Evolutionary conservation across 2,113 vertebrate species (phyloP), one percentile per base, ranked within the genome.

Genomic region (Equus quagga): DNA sequence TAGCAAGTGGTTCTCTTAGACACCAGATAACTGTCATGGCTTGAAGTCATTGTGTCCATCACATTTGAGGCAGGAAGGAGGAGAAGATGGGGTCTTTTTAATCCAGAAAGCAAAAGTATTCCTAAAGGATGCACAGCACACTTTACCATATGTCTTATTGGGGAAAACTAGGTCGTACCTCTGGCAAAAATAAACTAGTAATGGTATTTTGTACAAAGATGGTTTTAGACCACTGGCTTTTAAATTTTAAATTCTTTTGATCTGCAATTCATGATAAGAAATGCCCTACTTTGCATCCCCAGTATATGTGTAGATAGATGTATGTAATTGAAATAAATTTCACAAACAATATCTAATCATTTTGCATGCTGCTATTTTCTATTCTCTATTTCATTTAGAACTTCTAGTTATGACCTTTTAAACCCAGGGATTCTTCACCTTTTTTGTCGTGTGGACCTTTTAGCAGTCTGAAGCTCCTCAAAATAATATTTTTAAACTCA

Each of bases 401-500:
- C 54, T 88, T 91, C 44, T 97, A 24, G 9, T 60, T 81, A 72
- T 58, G 75, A 89, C 46, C 19, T 79, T 85, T 72, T 58, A 26
- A 70, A 14, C 88, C 56, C 8, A 24, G 44, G 11, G 51, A 36
- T 54, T 89, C 31, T 70, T 80, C 92, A 64, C 19, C 5, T 70
- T 85, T 93, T 70, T 33, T 86, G 36, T 92, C 24, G 51, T 46
- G 11, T 73, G 33, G 69, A 78, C 21, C 6, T n/a, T 86, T 87
- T 23, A 73, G 62, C 18, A 83, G 10, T 67, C 46, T 88, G 79
- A 76, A 86, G 44, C 54, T 6, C 33, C n/a, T 85, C 19, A 72
- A 51, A 86, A 46, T 91, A 84, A 41, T 93, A 79, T 56, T 97
- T 94, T 73, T 90, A 89, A 80, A 67, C 19, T 95, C 11, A 15